Base-by-base conservation (phyloP, 2,888 invertebrate species). In the Drosophila nr. perissopoda region DNA sequence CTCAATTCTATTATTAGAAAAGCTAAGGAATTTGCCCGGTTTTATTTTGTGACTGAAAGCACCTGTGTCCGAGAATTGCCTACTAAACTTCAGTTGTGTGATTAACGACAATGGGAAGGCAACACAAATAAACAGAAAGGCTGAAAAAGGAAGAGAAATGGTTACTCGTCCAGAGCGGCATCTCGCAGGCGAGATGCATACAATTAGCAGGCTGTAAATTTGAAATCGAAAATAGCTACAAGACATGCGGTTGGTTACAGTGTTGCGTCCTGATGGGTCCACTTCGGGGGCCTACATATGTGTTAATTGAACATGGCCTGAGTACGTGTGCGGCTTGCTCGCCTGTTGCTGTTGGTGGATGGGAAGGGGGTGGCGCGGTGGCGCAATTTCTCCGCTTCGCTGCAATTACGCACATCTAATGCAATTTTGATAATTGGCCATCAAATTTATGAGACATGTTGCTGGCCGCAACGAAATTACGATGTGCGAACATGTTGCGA, bases 181-280 rank as follows among this genome's bases (percentile, higher is more conserved):
- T 82, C 83, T 81, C 42, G 79, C 67, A 72, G 79, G 74, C 74
- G 76, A 85, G 83, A 79, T 91, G 89, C 84, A 89, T 84, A 86
- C 91, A 91, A 91, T 91, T 91, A 91, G 84, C 90, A 83, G 88
- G 80, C 86, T 87, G 90, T 91, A 91, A 91, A 90, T 87, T 90
- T 83, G 82, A 83, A 89, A 90, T 91, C 78, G 63, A 60, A 78
- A 76, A 79, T 76, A 68, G 72, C 52, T 70, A 36, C 58, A 71
- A 69, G 70, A 56, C 56, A 56, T 36, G 36, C 27, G 52, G 33
- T 21, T 16, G 21, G 52, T 21, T 8, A 21, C 33, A 21, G 8
- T n/a, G 54, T 31, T 31, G 46, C 18, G 27, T 21, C 21, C 38
- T 42, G 64, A 54, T 48, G 31, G 11, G 51, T 57, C 60, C 42